Base-by-base conservation (phyloP, 1,140 invertebrate species). In the Matsumurasca onukii region DNA sequence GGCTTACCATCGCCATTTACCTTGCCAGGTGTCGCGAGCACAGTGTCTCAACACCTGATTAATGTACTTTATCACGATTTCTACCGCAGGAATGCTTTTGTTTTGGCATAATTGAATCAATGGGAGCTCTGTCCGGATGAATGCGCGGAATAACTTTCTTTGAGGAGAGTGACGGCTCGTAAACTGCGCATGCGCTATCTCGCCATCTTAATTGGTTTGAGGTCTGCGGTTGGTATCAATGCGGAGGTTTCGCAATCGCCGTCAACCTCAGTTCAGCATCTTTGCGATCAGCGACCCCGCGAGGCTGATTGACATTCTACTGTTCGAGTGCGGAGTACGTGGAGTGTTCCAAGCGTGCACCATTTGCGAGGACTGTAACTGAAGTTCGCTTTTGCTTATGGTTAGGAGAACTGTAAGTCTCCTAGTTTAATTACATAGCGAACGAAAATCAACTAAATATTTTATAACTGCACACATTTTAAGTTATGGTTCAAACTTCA, bases 71-170 rank as follows among this genome's bases (percentile, higher is more conserved):
- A 59, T 59, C 55, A 22, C 55, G 55, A 27, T 59, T 59, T 59
- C 55, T 59, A 59, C 55, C 25, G 55, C 15, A 13, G 55, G 55
- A 59, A 59, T 59, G 55, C 55, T 59, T 59, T 59, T 59, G 55
- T 59, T 59, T 59, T 59, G 55, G 55, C 55, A 59, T 59, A 59
- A 59, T 59, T 59, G 55, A 59, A 59, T 59, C 55, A 59, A 59
- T 59, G 55, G 55, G 55, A 59, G 55, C 55, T 51, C 55, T 59
- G 3, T 59, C 25, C 22, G 25, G 24, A 59, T 59, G 55, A 59
- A 59, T 59, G 30, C 55, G 55, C 55, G 25, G 30, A 59, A 59
- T 29, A 52, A 22, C 12, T 59, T 29, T 59, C 55, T 59, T 59
- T 59, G 24, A 59, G 22, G 49, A 9, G 34, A 39, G 5, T 5